These are phyloP conservation scores for Phataginus tetradactyla DNA, from an alignment of 2,797 vertebrate genomes.

Conservation along the genomic window DNA sequence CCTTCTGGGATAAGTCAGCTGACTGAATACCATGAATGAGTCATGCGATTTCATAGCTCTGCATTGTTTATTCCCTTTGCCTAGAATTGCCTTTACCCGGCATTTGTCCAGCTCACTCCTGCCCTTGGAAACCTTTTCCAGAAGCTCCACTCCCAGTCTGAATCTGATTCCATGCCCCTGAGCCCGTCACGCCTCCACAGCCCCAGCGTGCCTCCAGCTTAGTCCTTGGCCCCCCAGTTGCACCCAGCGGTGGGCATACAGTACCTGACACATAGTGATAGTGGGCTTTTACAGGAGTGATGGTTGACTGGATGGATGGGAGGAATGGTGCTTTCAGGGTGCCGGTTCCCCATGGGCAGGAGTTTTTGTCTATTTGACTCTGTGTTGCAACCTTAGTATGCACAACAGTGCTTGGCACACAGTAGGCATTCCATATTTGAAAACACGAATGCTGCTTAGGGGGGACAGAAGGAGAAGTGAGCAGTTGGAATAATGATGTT, in stretches of 20 bases:
- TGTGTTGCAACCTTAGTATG: not conserved
- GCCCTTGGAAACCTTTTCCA: not conserved
- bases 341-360: not conserved
- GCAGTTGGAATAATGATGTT: not conserved
- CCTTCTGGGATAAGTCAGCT: not conserved
- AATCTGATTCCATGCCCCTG: not conserved
- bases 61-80: not conserved
- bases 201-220: not conserved
- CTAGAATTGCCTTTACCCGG: not conserved
- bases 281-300: not conserved
- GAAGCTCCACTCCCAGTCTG: not conserved
- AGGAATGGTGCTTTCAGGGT: not conserved
- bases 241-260: not conserved
- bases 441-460: not conserved
- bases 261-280: not conserved
- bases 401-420: not conserved
- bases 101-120: not conserved
- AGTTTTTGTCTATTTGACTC: not conserved
- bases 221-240: not conserved
- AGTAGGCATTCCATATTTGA: not conserved
- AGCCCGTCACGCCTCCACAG: not conserved
- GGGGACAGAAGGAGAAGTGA: not conserved
- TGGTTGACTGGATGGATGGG: not conserved
- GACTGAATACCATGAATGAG: not conserved
- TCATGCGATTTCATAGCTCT: not conserved